These are phyloP conservation scores for Karalla daura DNA, from an alignment of 2,797 vertebrate genomes.

Conservation along the genomic window DNA sequence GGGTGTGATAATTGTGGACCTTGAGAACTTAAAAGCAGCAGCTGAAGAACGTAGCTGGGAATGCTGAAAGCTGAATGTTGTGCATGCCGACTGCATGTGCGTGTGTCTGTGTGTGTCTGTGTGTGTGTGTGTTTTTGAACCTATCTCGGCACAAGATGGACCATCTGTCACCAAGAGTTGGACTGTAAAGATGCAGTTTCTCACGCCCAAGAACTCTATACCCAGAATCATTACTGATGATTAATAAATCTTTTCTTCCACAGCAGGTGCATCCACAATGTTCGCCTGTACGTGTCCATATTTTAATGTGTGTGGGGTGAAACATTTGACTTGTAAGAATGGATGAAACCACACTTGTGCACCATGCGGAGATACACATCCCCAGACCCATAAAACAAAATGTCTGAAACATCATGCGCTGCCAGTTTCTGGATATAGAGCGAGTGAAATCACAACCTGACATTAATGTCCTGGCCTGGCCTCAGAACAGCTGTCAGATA, in stretches of 20 bases:
- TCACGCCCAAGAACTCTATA: conserved; percentile 51
- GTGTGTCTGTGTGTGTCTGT: conserved; percentile 6
- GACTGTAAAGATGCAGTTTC: conserved; percentile 55
- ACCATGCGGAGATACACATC: conserved; percentile 3
- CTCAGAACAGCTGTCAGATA: conserved; percentile 57
- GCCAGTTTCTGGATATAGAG: conserved; percentile 7
- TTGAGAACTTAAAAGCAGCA: conserved; percentile 33
- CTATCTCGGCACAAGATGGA: background rate
- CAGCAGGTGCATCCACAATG: conserved; percentile 57
- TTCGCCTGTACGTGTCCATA: conserved; percentile 2
- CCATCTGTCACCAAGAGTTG: conserved; percentile 46
- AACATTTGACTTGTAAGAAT: conserved; percentile 9
- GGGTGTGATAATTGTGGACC: background rate
- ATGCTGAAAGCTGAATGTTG: conserved; percentile 38
- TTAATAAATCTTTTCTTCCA: conserved; percentile 56
- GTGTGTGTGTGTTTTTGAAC: background rate
- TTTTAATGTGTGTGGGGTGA: conserved; percentile 9
- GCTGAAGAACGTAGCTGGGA: conserved; percentile 25
- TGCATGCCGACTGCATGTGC: conserved; percentile 8
- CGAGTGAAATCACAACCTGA: conserved; percentile 26
- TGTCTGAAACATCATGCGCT: conserved; percentile 29
- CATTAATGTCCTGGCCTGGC: conserved; percentile 17
- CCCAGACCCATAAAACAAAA: conserved; percentile 5
- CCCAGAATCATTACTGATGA: conserved; percentile 41
- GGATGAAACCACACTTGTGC: conserved; percentile 1